Base-by-base conservation (phyloP, 2,113 vertebrate genomes). In the Hirundichthys speculiger region DNA sequence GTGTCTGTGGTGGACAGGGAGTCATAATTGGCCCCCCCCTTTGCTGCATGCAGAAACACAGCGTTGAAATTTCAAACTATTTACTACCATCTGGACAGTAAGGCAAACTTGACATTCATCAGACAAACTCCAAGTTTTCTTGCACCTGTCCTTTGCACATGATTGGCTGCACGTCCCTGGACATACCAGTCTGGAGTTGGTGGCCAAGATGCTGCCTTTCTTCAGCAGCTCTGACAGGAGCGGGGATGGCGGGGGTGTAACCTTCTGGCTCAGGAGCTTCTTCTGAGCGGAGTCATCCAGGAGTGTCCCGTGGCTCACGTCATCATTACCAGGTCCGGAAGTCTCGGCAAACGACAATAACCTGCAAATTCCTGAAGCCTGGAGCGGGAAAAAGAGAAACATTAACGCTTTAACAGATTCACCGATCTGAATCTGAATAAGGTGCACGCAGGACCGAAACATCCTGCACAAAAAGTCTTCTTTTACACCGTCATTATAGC, bases 211-310 rank as follows among this genome's bases (percentile, higher is more conserved):
- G 89, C 92, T 96, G 89, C 96, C 95, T 93, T 98, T 98, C 94
- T 98, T 98, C 93, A 98, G 94, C 86, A 98, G 92, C 91, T 98
- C 96, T 85, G 96, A 98, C 83, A 98, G 93, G 84, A 98, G 95
- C 72, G 97, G 97, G 83, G 97, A 98, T 62, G 96, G 95, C 79
- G 96, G 95, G 48, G 96, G 95, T 66, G 95, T 98, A 91, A 93
- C 93, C 92, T 95, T 98, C 91, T 96, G 96, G 89, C 91, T 90
- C 92, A 96, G 85, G 74, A 95, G 93, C 93, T 96, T 98, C 94
- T 96, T 97, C 92, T 98, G 96, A 87, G 93, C 86, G 89, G 93
- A 94, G 89, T 98, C 96, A 83, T 98, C 95, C 86, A 94, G 92
- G 86, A 95, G 86, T 79, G 93, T 92, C 84, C 93, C 94, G 85